Evolutionary conservation across 2,797 vertebrate species (phyloP), one percentile per base, ranked within the genome.

Genomic region (Acrossocheilus fasciatus): DNA sequence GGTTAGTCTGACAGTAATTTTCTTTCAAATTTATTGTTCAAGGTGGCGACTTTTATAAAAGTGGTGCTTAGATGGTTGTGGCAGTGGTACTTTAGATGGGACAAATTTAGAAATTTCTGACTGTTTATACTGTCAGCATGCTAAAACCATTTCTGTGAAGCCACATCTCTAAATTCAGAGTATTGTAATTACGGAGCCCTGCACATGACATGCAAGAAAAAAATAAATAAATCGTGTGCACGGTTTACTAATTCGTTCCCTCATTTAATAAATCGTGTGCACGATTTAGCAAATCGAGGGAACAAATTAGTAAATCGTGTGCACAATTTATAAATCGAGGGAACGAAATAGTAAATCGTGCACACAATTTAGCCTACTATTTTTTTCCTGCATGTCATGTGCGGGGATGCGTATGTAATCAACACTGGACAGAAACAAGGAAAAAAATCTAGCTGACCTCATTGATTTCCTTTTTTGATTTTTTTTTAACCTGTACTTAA

Each of bases 1-100:
- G 39, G 15, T 79, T 79, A 79, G 39, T 79, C n/a, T 64, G 39
- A 79, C n/a, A 45, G n/a, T 80, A 20, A 20, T 79, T 64, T 79
- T 62, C 23, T 43, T 79, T 23, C 2, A 59, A 17, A 79, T 62
- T 0, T 30, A 64, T 64, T 64, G n/a, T 43, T 64, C 77, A 79
- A 64, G 39, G 14, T 62, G 57, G 57, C 45, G n/a, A 30, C 41
- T 59, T 62, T 26, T 17, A 43, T 43, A 41, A 45, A 62, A 30
- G 23, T 9, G 2, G 39, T 64, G 39, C 39, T 79, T 45, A 45
- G 23, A 64, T 64, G 57, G 39, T 79, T 64, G 57, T 64, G 36
- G 76, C 15, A 62, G 1, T 79, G 57, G 52, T 39, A 15, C 12
- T 78, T 78, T n/a, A 59, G 39, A 72, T 14, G 15, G 39, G 23